Percentiles rank a stretch among this genome's conserved stretches.
Evolutionary conservation across 2,113 vertebrate species (phyloP).

Genomic region (Sinosuthora webbiana): DNA sequence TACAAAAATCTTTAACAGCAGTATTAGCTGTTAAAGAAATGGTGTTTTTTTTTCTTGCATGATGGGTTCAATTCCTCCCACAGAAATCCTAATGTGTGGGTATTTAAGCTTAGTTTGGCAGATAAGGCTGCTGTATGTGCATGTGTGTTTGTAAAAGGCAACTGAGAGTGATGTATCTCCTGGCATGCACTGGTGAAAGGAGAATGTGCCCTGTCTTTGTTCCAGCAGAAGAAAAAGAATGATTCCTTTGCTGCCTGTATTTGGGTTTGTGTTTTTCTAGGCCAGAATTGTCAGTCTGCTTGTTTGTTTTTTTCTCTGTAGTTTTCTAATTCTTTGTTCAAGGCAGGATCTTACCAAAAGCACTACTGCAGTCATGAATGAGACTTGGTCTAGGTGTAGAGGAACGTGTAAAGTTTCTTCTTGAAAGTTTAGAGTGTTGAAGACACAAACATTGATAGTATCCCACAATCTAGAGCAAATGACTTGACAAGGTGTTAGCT

Average conservation of each 20-base stretch:
- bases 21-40: background rate
- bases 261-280: background rate
- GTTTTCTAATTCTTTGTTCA: background rate
- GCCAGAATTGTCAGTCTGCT: background rate
- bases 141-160: background rate
- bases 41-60: accelerated
- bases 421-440: background rate
- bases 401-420: background rate
- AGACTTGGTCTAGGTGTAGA: background rate
- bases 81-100: background rate
- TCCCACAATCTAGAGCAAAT: background rate
- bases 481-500: background rate
- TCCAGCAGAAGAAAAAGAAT: background rate
- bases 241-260: background rate
- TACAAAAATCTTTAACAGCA: background rate
- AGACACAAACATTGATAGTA: background rate
- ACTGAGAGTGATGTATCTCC: background rate
- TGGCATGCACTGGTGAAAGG: background rate
- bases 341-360: background rate
- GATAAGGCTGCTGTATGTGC: background rate
- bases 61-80: background rate
- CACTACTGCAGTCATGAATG: background rate
- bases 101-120: background rate
- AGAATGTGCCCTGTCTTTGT: background rate
- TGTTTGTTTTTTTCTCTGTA: background rate